Base-by-base conservation (phyloP, 1,140 invertebrate genomes). In the Lucilia sericata region DNA sequence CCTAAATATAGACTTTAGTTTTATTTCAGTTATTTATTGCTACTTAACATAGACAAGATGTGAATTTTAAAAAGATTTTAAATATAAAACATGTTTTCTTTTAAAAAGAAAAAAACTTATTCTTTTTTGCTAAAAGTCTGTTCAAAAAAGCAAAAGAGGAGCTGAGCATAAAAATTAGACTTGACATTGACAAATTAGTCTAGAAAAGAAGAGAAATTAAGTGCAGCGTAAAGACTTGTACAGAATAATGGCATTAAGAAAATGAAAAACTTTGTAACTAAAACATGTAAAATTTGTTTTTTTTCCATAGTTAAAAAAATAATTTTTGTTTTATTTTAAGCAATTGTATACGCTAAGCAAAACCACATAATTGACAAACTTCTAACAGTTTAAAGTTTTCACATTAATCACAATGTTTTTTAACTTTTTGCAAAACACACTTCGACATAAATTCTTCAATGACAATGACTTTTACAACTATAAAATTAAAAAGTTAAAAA, bases 1-100 rank as follows among this genome's bases (percentile, higher is more conserved):
- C 51, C 51, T 60, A 60, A 60, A 60, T 60, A n/a, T 60, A 60
- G 51, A 60, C 51, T 60, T 60, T 60, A 60, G 51, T 60, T 60
- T 60, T 12, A 60, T 60, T 60, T 60, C 17, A 14, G 51, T 60
- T 60, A 60, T 60, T 60, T 60, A 60, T 60, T 60, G 13, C 51
- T 60, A n/a, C 17, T 60, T 60, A 60, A 60, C 51, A 60, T 60
- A 60, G 13, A 60, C 51, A 60, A 60, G 51, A 14, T 60, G 51
- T 60, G 51, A 60, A 60, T 60, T 60, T 60, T 60, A 60, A 60
- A 60, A 60, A 60, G 51, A 60, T 60, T 60, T 60, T 60, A 17
- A 60, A 60, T 5, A 60, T 42, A 42, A 42, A 42, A 42, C 42
- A 42, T 42, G 42, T 42, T 10, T 42, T 7, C 42, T 10, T 0